Base-by-base conservation (phyloP, 2,888 invertebrate species). In the Lasioglossum leucozonium region DNA sequence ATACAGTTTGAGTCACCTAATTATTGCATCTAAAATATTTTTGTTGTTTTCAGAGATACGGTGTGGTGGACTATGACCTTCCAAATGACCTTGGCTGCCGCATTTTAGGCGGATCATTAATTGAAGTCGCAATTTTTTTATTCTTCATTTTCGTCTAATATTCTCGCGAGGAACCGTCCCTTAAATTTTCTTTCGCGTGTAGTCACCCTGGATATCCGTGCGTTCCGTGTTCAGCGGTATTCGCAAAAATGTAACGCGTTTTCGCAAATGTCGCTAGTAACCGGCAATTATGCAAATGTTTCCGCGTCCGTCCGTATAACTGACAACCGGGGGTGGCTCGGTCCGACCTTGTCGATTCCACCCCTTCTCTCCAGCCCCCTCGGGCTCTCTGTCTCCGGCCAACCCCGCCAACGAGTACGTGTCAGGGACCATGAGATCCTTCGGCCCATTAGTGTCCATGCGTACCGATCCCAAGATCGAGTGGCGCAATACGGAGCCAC, bases 381-480 rank as follows among this genome's bases (percentile, higher is more conserved):
- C 51, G 37, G 51, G 69, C 58, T 79, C 72, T 81, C 81, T 69
- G 67, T 76, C 84, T 71, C 83, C 74, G 74, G 73, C 83, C 75
- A 84, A 71, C 88, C 82, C 82, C 81, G 79, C 85, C 88, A 84
- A 86, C 84, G 88, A 90, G 90, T 88, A 90, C 71, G 86, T 88
- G 90, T 91, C 90, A 91, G 91, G 82, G 84, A 82, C 86, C 85
- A 79, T 82, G 87, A 88, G 89, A 91, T 91, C 89, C 91, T 91
- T 91, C 87, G 91, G 84, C 81, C 91, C 89, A 91, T 91, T 91
- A 91, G 90, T 86, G 91, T 90, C 87, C 87, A 82, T 90, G 87
- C 90, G 87, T 90, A 89, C 91, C 91, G 90, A 91, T 91, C 84
- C 87, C 80, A 85, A 87, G 90, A 91, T 91, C 91, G 91, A 91